Conservation (phyloP, 1,140 invertebrate genomes). For the Diorhabda elongata region DNA sequence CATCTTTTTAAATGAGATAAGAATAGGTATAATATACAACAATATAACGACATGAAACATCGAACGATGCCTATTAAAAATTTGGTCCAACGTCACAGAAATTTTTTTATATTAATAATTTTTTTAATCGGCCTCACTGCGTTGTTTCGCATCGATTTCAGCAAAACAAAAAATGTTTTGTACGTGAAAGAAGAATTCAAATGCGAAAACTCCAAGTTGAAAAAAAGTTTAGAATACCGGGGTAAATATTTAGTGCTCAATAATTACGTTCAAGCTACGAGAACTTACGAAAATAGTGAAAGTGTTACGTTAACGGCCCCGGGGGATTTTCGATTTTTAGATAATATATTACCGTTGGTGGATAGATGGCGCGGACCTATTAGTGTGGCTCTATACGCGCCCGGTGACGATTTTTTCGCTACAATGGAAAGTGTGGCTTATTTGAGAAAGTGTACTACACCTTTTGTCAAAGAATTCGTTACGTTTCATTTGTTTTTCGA, state of each 20-base stretch:
- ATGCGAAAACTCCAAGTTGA: neutral
- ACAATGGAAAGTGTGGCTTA: conserved; percentile 58
- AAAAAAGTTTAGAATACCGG: conserved; percentile 48
- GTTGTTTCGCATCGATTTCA: too few relatives aligned
- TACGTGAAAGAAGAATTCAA: neutral
- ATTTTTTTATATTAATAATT: too few relatives aligned
- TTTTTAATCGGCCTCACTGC: too few relatives aligned
- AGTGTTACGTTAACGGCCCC: conserved; percentile 70
- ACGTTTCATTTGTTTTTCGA: conserved; percentile 67
- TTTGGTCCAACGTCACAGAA: too few relatives aligned
- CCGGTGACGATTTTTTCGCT: conserved; percentile 60
- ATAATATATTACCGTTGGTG: conserved; percentile 36
- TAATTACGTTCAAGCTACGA: conserved; percentile 68
- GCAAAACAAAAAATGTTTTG: too few relatives aligned
- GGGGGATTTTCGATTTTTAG: conserved; percentile 52
- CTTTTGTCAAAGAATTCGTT: conserved; percentile 54
- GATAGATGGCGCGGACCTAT: conserved; percentile 56
- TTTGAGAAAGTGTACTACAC: conserved; percentile 51
- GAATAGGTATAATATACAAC: too few relatives aligned
- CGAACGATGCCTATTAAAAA: too few relatives aligned
- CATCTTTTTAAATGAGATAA: too few relatives aligned
- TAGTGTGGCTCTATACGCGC: conserved; percentile 66
- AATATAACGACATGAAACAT: too few relatives aligned
- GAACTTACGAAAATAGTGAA: conserved; percentile 52
- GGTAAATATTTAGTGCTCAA: conserved; percentile 83